Evolutionary conservation across 2,113 vertebrate genomes (phyloP).

Genomic region (Melozone crissalis): DNA sequence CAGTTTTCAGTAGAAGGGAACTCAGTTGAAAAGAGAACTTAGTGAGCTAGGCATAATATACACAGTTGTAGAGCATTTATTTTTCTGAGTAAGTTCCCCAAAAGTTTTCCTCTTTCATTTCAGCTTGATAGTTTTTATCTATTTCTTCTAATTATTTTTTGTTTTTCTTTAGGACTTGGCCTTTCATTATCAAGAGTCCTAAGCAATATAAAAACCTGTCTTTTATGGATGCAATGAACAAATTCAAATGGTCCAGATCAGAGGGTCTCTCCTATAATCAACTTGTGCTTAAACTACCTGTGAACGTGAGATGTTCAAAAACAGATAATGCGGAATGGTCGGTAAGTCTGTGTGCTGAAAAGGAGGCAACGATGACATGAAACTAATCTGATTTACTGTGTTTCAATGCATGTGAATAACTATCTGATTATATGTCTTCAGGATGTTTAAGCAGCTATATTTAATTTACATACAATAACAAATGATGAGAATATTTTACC

Average conservation of each 20-base stretch:
- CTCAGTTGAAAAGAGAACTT: neutral
- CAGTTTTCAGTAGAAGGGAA: neutral
- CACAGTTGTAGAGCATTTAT: neutral
- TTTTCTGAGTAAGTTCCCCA: neutral
- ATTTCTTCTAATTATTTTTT: neutral
- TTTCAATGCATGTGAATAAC: neutral
- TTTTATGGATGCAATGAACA: slow-evolving; percentile 90
- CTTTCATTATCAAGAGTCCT: slow-evolving; percentile 89
- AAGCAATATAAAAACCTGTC: slow-evolving; percentile 87
- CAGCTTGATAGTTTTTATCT: neutral
- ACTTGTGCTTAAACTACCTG: slow-evolving; percentile 79
- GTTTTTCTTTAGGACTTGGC: slow-evolving; percentile 80
- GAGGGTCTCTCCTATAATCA: slow-evolving; percentile 84
- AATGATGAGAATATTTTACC: neutral
- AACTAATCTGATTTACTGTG: neutral
- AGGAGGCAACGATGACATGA: neutral
- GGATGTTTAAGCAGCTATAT: neutral
- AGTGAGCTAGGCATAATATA: neutral
- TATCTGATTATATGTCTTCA: neutral
- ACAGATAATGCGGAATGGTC: slow-evolving; percentile 83
- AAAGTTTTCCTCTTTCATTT: neutral
- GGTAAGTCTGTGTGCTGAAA: slow-evolving; percentile 74
- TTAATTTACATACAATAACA: neutral
- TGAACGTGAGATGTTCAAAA: slow-evolving; percentile 87
- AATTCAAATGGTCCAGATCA: slow-evolving; percentile 84